Evolutionary conservation across 2,888 invertebrate species (phyloP).

Genomic region (Tanaodytes sp.): DNA sequence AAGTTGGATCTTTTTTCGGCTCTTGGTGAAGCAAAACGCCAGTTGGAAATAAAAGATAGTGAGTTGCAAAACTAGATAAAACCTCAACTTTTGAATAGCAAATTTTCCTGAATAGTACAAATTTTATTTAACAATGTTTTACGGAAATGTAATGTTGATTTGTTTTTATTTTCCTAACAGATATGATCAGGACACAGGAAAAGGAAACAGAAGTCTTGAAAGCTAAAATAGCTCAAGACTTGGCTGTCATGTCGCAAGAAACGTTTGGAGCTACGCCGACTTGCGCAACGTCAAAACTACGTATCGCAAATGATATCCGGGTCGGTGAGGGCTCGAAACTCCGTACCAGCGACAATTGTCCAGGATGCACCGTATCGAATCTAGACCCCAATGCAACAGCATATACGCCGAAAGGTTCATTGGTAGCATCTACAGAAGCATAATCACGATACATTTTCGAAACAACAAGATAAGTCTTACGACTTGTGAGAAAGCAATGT

Average conservation of each 20-base stretch:
- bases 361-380: constrained; percentile 74
- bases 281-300: constrained; percentile 77
- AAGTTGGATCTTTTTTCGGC: constrained; percentile 98
- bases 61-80: too few relatives aligned
- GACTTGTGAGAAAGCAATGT: constrained; percentile 31
- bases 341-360: constrained; percentile 70
- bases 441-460: constrained; percentile 61
- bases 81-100: too few relatives aligned
- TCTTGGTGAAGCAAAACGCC: constrained; percentile 93
- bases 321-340: constrained; percentile 68
- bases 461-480: constrained; percentile 26
- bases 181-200: constrained; percentile 86
- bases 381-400: constrained; percentile 93
- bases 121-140: too few relatives aligned
- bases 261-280: constrained; percentile 76
- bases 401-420: constrained; percentile 87
- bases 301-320: constrained; percentile 73
- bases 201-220: constrained; percentile 93
- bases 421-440: constrained; percentile 77
- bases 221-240: constrained; percentile 90
- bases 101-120: too few relatives aligned
- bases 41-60: constrained; percentile 90
- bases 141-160: too few relatives aligned
- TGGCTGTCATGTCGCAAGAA: constrained; percentile 92
- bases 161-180: too few relatives aligned